Evolutionary conservation across 2,113 vertebrate species (phyloP), one percentile per base, ranked within the genome.

Genomic region (Chinchilla lanigera): DNA sequence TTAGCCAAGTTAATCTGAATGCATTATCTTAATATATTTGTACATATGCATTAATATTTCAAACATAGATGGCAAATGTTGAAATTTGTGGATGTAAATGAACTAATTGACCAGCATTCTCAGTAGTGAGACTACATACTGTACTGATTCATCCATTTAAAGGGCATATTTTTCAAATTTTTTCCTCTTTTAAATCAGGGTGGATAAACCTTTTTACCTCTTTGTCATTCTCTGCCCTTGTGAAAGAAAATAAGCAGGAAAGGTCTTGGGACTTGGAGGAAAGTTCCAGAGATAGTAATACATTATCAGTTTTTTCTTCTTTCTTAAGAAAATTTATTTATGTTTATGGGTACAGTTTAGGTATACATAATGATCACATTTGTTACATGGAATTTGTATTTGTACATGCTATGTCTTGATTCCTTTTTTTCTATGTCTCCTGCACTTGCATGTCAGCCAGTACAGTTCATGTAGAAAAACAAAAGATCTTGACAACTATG

Each of bases 11-110:
- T 65, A 84, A 83, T 63, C 1, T 90, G 14, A 38, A 63, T 58
- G 0, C 80, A 85, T 75, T 50, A 73, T 38, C 26, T 71, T 92
- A 35, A 44, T 50, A 77, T 44, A 82, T 4, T 50, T 54, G 60
- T 17, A 33, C 1, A 52, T 20, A 63, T 50, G 84, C 3, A 60
- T 7, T 80, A 75, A 38, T 56, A 20, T 20, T 50, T 58, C 3
- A 92, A 56, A 88, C 3, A 71, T 35, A 81, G 41, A 94, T 35
- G 77, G 8, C 65, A 94, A 97, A 97, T 73, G 1, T 41, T 17
- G 2, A n/a, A n/a, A 90, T 13, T 8, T 73, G 6, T 83, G 38
- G 2, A 38, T 54, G 50, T 16, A 33, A 60, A 20, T 54, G 93
- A 89, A 83, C 4, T 33, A 67, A 83, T 26, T 93, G 13, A 65